These are phyloP conservation scores for Cepaea nemoralis DNA, from an alignment of 1,140 invertebrate species.

Conservation along the genomic window DNA sequence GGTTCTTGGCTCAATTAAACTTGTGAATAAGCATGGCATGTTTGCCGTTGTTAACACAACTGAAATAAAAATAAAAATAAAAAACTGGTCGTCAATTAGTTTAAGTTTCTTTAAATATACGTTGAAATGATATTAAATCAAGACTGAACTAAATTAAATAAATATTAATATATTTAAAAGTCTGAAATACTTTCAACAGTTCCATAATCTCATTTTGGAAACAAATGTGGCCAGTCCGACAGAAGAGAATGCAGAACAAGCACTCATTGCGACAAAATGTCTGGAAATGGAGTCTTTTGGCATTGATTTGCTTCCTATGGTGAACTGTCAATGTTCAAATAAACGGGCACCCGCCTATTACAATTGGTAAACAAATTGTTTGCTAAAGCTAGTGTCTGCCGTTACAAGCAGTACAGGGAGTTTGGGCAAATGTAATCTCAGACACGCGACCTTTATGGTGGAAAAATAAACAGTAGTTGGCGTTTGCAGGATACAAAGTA, in stretches of 20 bases:
- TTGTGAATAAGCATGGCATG: too few species aligned
- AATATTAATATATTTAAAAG: too few species aligned
- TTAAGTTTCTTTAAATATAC: too few species aligned
- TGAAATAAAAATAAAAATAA: too few species aligned
- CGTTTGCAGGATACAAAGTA: background rate
- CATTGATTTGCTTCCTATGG: background rate
- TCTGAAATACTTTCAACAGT: too few species aligned
- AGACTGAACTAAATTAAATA: too few species aligned
- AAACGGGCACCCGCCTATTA: background rate
- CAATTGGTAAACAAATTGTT: conserved; percentile 4
- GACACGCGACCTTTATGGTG: background rate
- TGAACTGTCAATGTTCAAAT: background rate
- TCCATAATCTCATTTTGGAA: too few species aligned
- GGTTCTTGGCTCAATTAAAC: too few species aligned
- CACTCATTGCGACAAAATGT: background rate
- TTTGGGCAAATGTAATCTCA: background rate
- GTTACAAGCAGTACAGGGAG: background rate
- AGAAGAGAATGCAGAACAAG: background rate
- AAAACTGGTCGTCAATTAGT: too few species aligned
- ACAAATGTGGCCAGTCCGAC: too few species aligned
- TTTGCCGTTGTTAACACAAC: too few species aligned
- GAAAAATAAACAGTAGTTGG: background rate
- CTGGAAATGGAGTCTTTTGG: background rate
- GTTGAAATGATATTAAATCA: too few species aligned
- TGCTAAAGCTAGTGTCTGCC: background rate